These are phyloP conservation scores for Acanthococcus lagerstroemiae DNA, from an alignment of 2,888 invertebrate species.

Conservation along the genomic window DNA sequence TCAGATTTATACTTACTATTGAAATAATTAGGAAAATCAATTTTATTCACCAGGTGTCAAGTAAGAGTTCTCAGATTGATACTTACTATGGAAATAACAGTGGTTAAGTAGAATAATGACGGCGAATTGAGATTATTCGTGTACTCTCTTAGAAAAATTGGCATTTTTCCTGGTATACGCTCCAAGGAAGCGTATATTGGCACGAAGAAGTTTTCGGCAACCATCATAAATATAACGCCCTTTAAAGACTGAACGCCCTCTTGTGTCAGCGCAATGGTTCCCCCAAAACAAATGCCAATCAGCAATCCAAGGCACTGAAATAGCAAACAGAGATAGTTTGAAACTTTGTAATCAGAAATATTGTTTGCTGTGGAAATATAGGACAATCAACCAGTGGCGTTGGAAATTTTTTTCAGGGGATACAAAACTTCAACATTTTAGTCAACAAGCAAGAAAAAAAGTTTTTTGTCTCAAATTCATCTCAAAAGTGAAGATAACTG, in stretches of 20 bases:
- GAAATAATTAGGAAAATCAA: neutral
- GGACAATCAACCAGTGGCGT: no score
- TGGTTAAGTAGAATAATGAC: constrained; percentile 68
- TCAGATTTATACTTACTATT: neutral
- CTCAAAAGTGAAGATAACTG: no score
- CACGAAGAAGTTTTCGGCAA: constrained; percentile 80
- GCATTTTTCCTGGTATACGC: constrained; percentile 69
- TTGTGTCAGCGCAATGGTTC: constrained; percentile 61
- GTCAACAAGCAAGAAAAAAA: no score
- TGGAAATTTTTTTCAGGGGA: no score
- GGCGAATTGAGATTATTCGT: constrained; percentile 72
- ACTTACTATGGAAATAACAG: constrained; percentile 70
- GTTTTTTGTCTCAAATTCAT: no score
- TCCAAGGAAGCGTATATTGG: constrained; percentile 84
- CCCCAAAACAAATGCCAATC: constrained; percentile 78
- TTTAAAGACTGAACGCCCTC: constrained; percentile 78
- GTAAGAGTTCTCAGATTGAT: no score
- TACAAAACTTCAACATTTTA: no score
- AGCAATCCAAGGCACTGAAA: constrained; percentile 12
- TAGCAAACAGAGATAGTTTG: no score
- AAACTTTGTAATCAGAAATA: no score
- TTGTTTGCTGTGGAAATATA: no score
- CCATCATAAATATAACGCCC: constrained; percentile 76
- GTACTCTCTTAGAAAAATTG: constrained; percentile 69
- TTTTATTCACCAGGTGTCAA: no score